Evolutionary conservation across 2,113 vertebrate species (phyloP), one percentile per base, ranked within the genome.

Genomic region (Eleginops maclovinus): DNA sequence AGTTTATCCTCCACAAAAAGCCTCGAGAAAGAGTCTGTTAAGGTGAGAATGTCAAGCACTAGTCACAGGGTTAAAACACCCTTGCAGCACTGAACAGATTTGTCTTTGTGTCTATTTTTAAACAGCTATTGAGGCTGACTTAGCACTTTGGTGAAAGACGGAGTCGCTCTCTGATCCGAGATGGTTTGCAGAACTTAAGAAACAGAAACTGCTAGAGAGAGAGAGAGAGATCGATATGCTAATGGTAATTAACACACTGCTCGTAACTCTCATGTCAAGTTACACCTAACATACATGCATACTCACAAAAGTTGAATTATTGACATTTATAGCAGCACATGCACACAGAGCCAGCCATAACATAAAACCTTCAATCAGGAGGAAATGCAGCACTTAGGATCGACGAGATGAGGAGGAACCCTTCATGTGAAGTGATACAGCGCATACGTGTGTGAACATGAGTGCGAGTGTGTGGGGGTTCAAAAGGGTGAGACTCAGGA

Each of bases 51-150:
- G 69, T 78, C 54, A 13, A 58, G 46, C 49, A 26, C 62, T 26
- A 61, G 76, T 75, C 85, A 89, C 87, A 78, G 75, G 83, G 62
- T 88, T 58, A 79, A 36, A 68, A 54, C 54, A 79, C 11, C 72
- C 72, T 71, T 66, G 46, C 49, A 6, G 63, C 55, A 15, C 56
- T 70, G 40, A 88, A 84, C 81, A 88, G 76, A 86, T 78, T 65
- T 60, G 79, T 60, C 77, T 84, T 85, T 86, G 77, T 84, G 77
- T 83, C 73, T 85, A 80, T 87, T 88, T 69, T 58, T 85, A 72
- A 15, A 10, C 14, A 28, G 51, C n/a, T 26, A 19, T 1, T 9
- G 62, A 54, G 59, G 82, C 81, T 87, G 87, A 88, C 83, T 75
- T 61, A 44, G 83, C 82, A 85, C 62, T 80, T 85, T n/a, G 13